Base-by-base conservation (phyloP, 2,888 invertebrate genomes). In the Aproaerema taeniolella region DNA sequence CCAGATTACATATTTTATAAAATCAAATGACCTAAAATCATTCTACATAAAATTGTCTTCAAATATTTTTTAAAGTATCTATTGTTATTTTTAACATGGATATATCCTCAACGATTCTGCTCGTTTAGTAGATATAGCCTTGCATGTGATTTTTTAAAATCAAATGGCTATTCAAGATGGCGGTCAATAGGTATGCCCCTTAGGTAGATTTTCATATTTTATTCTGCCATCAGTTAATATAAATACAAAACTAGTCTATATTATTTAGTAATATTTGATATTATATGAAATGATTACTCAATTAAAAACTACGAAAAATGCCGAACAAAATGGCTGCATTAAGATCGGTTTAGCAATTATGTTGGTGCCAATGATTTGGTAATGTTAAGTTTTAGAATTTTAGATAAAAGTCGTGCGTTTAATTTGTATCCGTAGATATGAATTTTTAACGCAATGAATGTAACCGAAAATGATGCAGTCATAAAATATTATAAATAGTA, bases 401-500 rank as follows among this genome's bases (percentile, higher is more conserved):
- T 20, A 25, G 9, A n/a, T 1, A 12, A 24, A 6, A 32, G 14
- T 10, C 32, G 46, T 48, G 79, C 76, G 79, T 82, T 82, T 74
- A 68, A 67, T 71, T 60, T 79, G 78, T 82, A 81, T 83, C 76
- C 39, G 13, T 55, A 46, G 80, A 82, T 81, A 82, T 82, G 79
- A 66, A 47, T 64, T 46, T 55, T 57, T 64, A 78, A 75, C 73
- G 79, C 76, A 58, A 46, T 42, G 42, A 39, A 39, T 47, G 47
- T 36, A n/a, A n/a, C 41, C 42, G 26, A 9, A 9, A 30, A 37
- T 43, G 46, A 42, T 46, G 43, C 42, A 31, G 32, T 40, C 45
- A 25, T 25, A 14, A 34, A 10, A 15, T 20, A 12, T 24, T 17
- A 13, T 30, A 32, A n/a, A n/a, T n/a, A n/a, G n/a, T n/a, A 29